Conservation (phyloP, 1,140 invertebrate genomes). For the Acarapis woodi region DNA sequence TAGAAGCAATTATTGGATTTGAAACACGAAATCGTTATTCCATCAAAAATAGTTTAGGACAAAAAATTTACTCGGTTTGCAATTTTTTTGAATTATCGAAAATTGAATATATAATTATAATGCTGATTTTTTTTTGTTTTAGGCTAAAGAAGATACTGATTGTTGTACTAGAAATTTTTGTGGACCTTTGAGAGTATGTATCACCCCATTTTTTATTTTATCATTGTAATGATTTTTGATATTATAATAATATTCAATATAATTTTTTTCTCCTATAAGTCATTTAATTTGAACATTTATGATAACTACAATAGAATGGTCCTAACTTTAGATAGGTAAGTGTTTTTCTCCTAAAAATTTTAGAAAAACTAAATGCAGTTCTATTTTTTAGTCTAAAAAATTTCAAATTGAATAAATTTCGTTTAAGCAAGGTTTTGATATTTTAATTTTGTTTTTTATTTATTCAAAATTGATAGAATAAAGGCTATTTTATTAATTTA, state of each 20-base stretch:
- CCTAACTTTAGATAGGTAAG: constrained; percentile 25
- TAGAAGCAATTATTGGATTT: constrained; percentile 38
- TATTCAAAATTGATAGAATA: too few relatives aligned
- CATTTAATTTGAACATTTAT: constrained; percentile 53
- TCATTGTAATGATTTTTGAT: too few relatives aligned
- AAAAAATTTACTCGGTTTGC: constrained; percentile 39
- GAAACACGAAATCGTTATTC: constrained; percentile 69
- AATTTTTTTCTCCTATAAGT: too few relatives aligned
- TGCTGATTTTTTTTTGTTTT: constrained; percentile 1
- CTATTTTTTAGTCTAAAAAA: too few relatives aligned
- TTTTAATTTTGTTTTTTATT: too few relatives aligned
- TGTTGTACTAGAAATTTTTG: constrained; percentile 43
- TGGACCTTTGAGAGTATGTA: constrained; percentile 35
- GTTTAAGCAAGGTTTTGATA: too few relatives aligned
- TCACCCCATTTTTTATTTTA: too few relatives aligned
- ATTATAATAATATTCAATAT: too few relatives aligned
- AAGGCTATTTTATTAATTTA: too few relatives aligned
- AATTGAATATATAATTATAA: background rate
- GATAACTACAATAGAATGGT: constrained; percentile 47
- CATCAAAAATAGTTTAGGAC: constrained; percentile 34
- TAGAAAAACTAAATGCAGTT: too few relatives aligned
- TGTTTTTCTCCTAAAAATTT: too few relatives aligned
- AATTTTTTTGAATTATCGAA: background rate
- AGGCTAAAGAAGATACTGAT: constrained; percentile 18
- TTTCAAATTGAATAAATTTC: too few relatives aligned